Conservation (phyloP, 2,888 invertebrate species). For the Synanthedon vespiformis region DNA sequence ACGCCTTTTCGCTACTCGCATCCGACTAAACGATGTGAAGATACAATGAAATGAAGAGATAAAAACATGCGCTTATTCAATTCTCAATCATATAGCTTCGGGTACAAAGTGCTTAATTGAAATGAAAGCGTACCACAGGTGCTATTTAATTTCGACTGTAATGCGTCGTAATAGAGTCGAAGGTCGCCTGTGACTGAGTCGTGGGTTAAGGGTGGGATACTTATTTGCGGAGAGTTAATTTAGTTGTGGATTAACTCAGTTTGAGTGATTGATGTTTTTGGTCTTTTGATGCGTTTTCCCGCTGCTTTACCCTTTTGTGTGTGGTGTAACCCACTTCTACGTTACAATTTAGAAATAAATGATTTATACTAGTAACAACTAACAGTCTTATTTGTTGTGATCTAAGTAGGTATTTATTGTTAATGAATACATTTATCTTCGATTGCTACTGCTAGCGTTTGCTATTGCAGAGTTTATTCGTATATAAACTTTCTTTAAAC, state of each 20-base stretch:
- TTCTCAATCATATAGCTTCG: slow-evolving; percentile 24
- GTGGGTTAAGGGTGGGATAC: slow-evolving; percentile 33
- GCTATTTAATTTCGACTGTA: slow-evolving; percentile 13
- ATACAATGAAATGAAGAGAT: slow-evolving; percentile 49
- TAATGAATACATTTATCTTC: too few species aligned
- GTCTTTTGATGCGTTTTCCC: slow-evolving; percentile 30
- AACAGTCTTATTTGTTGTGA: too few species aligned
- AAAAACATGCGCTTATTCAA: slow-evolving; percentile 24
- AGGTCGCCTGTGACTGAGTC: slow-evolving; percentile 14
- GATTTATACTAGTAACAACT: too few species aligned
- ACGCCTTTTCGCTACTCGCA: too few species aligned
- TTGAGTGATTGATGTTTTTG: slow-evolving; percentile 65
- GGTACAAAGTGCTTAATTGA: slow-evolving; percentile 17
- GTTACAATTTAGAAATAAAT: too few species aligned
- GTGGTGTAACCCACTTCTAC: neutral
- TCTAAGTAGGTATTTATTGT: too few species aligned
- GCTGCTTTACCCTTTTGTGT: slow-evolving; percentile 24
- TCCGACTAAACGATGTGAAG: slow-evolving; percentile 40
- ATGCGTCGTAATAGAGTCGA: slow-evolving; percentile 18
- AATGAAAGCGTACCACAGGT: slow-evolving; percentile 8
- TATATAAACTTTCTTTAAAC: too few species aligned
- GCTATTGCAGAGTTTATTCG: too few species aligned
- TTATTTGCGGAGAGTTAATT: slow-evolving; percentile 59
- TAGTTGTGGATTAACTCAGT: slow-evolving; percentile 64
- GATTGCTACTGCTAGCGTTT: too few species aligned